Evolutionary conservation across 2,797 vertebrate genomes (phyloP).

Genomic region (Gymnopithys bicolor): DNA sequence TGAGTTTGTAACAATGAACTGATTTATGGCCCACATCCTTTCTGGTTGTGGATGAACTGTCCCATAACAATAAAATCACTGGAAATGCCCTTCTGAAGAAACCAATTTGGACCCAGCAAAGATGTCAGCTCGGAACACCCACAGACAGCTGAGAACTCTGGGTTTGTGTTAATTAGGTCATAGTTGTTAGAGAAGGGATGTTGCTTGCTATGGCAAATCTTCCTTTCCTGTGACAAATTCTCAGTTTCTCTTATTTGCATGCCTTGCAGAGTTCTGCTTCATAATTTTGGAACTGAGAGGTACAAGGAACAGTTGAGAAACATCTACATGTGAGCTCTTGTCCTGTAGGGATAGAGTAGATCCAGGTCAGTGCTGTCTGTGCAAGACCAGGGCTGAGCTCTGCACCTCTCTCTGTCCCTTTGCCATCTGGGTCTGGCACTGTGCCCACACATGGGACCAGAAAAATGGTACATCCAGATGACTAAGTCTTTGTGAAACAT

Average conservation of each 20-base stretch:
- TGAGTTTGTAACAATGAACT: background rate
- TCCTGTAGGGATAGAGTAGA: background rate
- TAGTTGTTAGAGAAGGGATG: accelerated
- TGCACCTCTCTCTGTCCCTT: background rate
- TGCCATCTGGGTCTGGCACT: background rate
- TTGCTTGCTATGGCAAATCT: background rate
- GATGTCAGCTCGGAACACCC: background rate
- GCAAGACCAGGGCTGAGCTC: background rate
- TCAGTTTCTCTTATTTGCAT: background rate
- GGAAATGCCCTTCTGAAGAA: background rate
- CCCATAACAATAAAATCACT: background rate
- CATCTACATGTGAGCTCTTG: background rate
- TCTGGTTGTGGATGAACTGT: background rate
- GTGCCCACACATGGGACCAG: background rate
- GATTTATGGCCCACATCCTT: background rate
- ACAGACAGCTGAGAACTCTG: background rate
- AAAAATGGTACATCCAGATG: background rate
- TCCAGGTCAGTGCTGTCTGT: background rate
- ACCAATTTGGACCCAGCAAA: background rate
- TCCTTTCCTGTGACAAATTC: background rate
- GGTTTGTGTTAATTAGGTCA: background rate
- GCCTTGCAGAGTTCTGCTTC: background rate
- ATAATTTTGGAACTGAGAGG: background rate
- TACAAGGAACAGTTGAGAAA: background rate
- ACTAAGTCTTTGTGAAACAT: background rate